Evolutionary conservation across 1,140 invertebrate species (phyloP), one percentile per base, ranked within the genome.

Genomic region (Sipha flava): DNA sequence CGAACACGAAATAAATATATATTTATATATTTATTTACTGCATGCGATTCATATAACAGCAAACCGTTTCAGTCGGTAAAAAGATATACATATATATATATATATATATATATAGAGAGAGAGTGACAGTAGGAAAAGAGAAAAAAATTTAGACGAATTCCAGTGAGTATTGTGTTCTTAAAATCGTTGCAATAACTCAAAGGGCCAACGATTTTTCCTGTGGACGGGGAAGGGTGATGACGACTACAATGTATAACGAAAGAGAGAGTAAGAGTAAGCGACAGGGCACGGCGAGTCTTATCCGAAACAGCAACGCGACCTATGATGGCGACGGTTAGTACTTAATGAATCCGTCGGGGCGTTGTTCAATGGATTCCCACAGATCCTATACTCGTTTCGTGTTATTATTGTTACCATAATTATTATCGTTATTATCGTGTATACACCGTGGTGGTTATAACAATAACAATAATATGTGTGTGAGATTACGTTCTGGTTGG

Each of bases 111-210:
- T n/a, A n/a, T n/a, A n/a, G n/a, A n/a, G n/a, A n/a, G n/a, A n/a
- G n/a, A n/a, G n/a, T n/a, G n/a, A n/a, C n/a, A n/a, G n/a, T n/a
- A n/a, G n/a, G n/a, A n/a, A n/a, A n/a, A n/a, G n/a, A n/a, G n/a
- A n/a, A n/a, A n/a, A n/a, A n/a, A n/a, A n/a, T n/a, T n/a, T n/a
- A n/a, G n/a, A n/a, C n/a, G n/a, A n/a, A n/a, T n/a, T n/a, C n/a
- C n/a, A n/a, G n/a, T n/a, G n/a, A n/a, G n/a, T n/a, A n/a, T n/a
- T n/a, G n/a, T n/a, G n/a, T n/a, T n/a, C n/a, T n/a, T n/a, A n/a
- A n/a, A n/a, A 70, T 47, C 43, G 66, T n/a, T 26, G 40, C 31
- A 70, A 70, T 70, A 70, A 70, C n/a, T 70, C 66, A 31, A 45
- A 21, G 26, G 31, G 18, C 66, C 23, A 29, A 70, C 40, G 40